Conservation (phyloP, 2,888 invertebrate genomes). For the Drosophila trichaetosa region DNA sequence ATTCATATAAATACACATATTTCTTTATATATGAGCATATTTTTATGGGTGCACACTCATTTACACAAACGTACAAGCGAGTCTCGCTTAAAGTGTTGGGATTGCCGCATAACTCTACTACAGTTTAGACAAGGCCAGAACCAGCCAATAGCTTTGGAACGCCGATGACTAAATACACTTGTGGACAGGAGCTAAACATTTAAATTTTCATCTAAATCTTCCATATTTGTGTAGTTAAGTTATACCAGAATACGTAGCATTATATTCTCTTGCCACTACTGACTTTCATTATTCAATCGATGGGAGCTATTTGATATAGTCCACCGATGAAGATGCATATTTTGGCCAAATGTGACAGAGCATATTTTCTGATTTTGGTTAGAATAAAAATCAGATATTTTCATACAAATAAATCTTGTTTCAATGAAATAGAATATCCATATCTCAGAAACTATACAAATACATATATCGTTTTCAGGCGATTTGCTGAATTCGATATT, state of each 20-base stretch:
- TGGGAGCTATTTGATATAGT: not conserved
- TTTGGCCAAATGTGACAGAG: not conserved
- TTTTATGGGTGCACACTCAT: slow-evolving; percentile 12
- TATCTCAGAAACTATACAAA: not conserved
- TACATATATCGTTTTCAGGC: not conserved
- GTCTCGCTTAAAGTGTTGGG: slow-evolving; percentile 6
- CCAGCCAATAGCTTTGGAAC: not conserved
- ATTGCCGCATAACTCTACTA: not conserved
- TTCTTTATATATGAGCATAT: not conserved
- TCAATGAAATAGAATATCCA: not conserved
- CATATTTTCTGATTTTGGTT: not conserved
- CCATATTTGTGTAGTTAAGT: not conserved
- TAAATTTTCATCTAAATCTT: not conserved
- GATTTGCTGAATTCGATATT: not conserved
- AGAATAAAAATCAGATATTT: not conserved
- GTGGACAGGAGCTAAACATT: not conserved
- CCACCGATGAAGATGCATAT: not conserved
- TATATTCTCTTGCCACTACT: not conserved
- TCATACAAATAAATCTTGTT: not conserved
- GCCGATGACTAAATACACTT: not conserved
- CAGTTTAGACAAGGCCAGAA: not conserved
- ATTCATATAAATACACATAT: slow-evolving; percentile 1
- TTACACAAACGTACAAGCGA: not conserved
- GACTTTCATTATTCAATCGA: not conserved
- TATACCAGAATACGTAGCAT: not conserved